Evolutionary conservation across 2,888 invertebrate genomes (phyloP).

Genomic region (Theretra japonica): DNA sequence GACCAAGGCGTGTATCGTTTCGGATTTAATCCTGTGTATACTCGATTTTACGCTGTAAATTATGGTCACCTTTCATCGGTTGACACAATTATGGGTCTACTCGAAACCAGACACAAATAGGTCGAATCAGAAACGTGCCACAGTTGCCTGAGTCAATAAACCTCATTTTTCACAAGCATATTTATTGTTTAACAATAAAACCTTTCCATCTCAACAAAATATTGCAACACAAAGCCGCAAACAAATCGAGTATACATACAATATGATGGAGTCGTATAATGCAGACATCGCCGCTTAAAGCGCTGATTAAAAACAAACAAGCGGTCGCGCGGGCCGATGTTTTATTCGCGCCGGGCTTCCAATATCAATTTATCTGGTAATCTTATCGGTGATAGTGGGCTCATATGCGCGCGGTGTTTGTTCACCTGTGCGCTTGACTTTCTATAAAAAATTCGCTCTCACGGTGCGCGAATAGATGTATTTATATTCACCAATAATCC

Average conservation of each 20-base stretch:
- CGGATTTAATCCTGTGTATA: too few species aligned
- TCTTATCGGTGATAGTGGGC: constrained; percentile 25
- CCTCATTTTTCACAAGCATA: too few species aligned
- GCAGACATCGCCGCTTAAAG: not conserved
- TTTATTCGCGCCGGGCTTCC: constrained; percentile 20
- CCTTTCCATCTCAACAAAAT: too few species aligned
- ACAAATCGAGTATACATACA: not conserved
- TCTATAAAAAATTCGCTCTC: constrained; percentile 10
- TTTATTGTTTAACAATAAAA: too few species aligned
- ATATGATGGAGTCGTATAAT: not conserved
- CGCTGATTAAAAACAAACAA: constrained; percentile 25
- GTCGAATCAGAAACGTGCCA: too few species aligned
- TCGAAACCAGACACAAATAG: too few species aligned
- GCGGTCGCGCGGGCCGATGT: not conserved
- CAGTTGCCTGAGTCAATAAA: too few species aligned
- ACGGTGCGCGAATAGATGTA: not conserved
- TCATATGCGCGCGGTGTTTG: constrained; percentile 17
- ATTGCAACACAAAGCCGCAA: too few species aligned
- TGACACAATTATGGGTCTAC: too few species aligned
- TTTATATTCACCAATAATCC: not conserved
- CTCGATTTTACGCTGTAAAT: too few species aligned
- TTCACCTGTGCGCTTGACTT: not conserved
- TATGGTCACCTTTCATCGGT: too few species aligned
- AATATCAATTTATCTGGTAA: constrained; percentile 17
- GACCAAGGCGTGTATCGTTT: too few species aligned